phyloP scores from a whole-genome alignment of 2,888 invertebrate genomes.

The Eristalis pertinax region DNA sequence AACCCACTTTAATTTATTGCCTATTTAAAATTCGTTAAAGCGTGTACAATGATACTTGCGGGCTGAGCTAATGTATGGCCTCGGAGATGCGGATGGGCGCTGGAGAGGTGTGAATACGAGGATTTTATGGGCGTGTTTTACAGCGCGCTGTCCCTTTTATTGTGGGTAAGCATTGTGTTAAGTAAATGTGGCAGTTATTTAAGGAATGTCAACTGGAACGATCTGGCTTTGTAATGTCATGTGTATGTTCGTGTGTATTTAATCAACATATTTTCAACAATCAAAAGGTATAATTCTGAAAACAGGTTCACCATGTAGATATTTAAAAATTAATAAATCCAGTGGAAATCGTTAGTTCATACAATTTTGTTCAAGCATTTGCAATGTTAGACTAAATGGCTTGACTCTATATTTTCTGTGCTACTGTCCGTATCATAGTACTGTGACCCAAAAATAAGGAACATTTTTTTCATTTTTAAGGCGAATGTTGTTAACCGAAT shows the following conservation, averaged over 20 bases:
- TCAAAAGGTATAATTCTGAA: no score
- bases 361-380: no score
- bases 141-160: slow-evolving; percentile 25
- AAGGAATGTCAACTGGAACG: not conserved
- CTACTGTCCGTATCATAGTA: no score
- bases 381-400: no score
- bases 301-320: no score
- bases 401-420: no score
- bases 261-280: no score
- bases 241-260: not conserved
- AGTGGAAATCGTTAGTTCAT: no score
- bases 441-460: no score
- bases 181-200: slow-evolving; percentile 6
- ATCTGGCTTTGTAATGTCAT: not conserved
- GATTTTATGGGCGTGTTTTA: slow-evolving; percentile 31
- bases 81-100: not conserved
- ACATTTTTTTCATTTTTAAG: no score
- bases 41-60: not conserved
- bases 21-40: slow-evolving; percentile 58
- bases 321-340: no score
- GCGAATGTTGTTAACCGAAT: no score
- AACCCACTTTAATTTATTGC: slow-evolving; percentile 52
- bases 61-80: slow-evolving; percentile 11
- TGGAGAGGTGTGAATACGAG: slow-evolving; percentile 35
- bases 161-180: slow-evolving; percentile 7